These are phyloP conservation scores for Palythoa heliodiscus DNA, from an alignment of 92 coral and sea anemone species.

Conservation along the genomic window DNA sequence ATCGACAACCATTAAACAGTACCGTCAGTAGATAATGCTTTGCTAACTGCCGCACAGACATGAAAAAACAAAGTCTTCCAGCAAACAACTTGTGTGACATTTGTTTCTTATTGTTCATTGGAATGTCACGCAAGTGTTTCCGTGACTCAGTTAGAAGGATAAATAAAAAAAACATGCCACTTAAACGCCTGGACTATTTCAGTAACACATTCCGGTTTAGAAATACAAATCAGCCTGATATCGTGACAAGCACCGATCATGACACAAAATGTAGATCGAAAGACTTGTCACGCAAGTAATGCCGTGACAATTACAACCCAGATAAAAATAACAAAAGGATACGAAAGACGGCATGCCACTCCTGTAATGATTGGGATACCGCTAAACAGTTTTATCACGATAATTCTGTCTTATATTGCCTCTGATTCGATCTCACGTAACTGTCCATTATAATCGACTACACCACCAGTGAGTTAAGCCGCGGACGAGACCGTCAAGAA, in stretches of 20 bases:
- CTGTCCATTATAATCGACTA: neutral
- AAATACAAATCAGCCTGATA: neutral
- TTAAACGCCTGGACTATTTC: neutral
- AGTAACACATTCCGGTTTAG: slow-evolving; percentile 3
- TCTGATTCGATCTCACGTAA: neutral
- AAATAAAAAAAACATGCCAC: neutral
- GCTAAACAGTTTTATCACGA: neutral
- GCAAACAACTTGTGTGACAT: slow-evolving; percentile 10
- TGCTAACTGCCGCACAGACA: neutral
- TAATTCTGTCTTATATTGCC: neutral
- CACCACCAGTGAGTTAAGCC: neutral
- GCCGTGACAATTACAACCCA: neutral
- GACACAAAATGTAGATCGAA: neutral
- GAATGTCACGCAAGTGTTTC: slow-evolving; percentile 1
- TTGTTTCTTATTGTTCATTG: neutral
- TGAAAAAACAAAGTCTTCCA: neutral
- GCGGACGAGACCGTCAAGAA: neutral
- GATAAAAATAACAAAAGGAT: neutral
- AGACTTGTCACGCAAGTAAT: neutral
- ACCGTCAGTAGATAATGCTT: neutral
- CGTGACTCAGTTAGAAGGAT: neutral
- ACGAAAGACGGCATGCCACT: neutral
- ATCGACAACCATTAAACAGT: neutral
- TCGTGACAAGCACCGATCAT: neutral
- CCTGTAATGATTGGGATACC: neutral